phyloP scores from a whole-genome alignment of 1,140 invertebrate species.

The Trachelipus rathkii region DNA sequence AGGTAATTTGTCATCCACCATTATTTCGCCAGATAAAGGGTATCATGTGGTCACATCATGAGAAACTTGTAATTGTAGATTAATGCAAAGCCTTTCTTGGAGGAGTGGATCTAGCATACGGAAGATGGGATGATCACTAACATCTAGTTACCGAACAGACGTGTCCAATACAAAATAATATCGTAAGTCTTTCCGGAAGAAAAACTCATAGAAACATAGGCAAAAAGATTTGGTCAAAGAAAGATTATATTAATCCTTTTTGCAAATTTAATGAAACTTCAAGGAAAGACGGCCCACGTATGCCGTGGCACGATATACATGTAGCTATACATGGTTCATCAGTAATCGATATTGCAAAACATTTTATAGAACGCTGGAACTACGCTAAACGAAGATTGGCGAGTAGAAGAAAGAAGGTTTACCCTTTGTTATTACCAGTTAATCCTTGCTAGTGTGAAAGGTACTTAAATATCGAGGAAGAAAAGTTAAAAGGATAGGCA shows the following conservation, averaged over 20 bases:
- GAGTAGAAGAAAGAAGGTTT: background rate
- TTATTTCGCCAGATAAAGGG: background rate
- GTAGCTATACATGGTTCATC: slow-evolving; percentile 20
- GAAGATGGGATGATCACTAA: slow-evolving; percentile 29
- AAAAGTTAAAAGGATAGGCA: background rate
- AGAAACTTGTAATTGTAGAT: slow-evolving; percentile 26
- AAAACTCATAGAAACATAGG: background rate
- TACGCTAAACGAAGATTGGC: slow-evolving; percentile 17
- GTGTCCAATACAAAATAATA: background rate
- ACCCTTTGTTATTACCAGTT: background rate
- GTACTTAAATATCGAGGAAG: background rate
- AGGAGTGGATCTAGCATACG: slow-evolving; percentile 29
- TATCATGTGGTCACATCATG: slow-evolving; percentile 30
- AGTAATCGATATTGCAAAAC: slow-evolving; percentile 23
- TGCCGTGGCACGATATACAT: slow-evolving; percentile 32
- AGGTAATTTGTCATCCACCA: slow-evolving; percentile 20
- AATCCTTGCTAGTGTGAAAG: background rate
- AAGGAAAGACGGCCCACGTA: background rate
- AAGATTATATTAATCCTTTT: background rate
- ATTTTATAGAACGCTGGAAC: slow-evolving; percentile 30
- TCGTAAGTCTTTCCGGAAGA: background rate
- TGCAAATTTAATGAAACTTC: background rate
- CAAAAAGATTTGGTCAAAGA: background rate
- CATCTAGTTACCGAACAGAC: slow-evolving; percentile 16
- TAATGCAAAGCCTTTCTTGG: slow-evolving; percentile 24